Conservation (phyloP, 2,113 vertebrate genomes). For the Guaruba guarouba region DNA sequence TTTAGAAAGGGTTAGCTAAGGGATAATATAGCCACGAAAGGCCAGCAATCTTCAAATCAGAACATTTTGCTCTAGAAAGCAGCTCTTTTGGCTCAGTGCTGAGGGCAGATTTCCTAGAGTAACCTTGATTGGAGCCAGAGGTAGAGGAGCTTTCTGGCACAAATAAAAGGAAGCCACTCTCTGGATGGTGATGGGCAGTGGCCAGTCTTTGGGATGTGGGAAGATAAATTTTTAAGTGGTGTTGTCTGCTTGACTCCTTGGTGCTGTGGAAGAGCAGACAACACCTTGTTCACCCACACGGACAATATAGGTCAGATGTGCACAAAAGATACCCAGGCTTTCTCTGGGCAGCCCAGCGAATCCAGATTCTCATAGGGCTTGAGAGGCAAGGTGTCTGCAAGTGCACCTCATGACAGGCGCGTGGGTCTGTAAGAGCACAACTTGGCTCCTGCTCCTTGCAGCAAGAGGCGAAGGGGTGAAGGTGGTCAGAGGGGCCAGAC, state of each 20-base stretch:
- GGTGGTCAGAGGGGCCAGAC: not conserved
- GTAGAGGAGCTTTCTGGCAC: not conserved
- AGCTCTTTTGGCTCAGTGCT: not conserved
- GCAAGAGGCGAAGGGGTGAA: fast-evolving
- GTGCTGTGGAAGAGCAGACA: not conserved
- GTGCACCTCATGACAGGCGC: fast-evolving
- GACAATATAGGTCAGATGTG: not conserved
- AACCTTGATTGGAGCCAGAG: not conserved
- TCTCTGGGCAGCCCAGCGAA: fast-evolving
- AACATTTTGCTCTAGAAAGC: not conserved
- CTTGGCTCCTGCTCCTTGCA: not conserved
- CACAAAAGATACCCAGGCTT: not conserved
- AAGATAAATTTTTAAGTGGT: not conserved
- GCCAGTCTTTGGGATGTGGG: not conserved
- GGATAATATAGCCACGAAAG: not conserved
- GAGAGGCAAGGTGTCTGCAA: not conserved
- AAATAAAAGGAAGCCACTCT: not conserved
- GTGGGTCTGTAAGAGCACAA: fast-evolving
- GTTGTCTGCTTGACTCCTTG: not conserved
- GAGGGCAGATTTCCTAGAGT: not conserved
- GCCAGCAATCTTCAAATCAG: not conserved
- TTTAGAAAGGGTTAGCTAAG: not conserved
- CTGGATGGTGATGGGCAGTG: not conserved
- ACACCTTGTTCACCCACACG: not conserved
- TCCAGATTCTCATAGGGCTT: fast-evolving